Base-by-base conservation (phyloP, 37 sponge, comb jelly and placozoan genomes). In the Halisarca cf. caerulea region DNA sequence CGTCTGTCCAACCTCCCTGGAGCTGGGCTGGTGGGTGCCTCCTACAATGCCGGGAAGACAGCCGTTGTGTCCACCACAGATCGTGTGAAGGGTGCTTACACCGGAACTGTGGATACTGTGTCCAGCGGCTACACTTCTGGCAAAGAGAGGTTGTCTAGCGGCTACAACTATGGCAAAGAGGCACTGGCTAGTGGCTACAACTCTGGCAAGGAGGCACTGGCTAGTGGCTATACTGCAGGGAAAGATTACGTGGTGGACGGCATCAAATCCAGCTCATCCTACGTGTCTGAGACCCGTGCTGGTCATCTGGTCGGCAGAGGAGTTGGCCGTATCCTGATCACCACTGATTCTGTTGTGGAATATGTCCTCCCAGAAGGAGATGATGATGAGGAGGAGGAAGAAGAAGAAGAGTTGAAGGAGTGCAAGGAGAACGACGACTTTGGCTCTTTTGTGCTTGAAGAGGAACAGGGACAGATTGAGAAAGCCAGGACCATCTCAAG, bases 331-430 rank as follows among this genome's bases (percentile, higher is more conserved):
- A 73, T 85, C 4, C 82, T 91, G 20, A 17, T 51, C 0, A 70
- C 79, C 38, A 87, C 91, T 43, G 88, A 91, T 40, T 45, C 54
- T 24, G n/a, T 84, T 28, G 88, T 91, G 14, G 91, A 91, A 0
- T 84, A 84, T 57, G 15, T 91, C 37, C 51, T 91, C 34, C 91
- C 90, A 8, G 36, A 84, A 28, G 83, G 71, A 1, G 66, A 87
- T 33, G 68, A 80, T 18, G 91, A 83, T 37, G 71, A 82, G 39
- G 92, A 92, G 39, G 89, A 82, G 69, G 83, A 81, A 24, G 60
- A 28, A 1, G 74, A 87, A 42, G 40, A 84, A 61, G 53, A 35
- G 0, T 51, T 80, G 51, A n/a, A 77, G 43, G 62, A 59, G 40
- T n/a, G 20, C 9, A 62, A 83, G 59, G 83, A 71, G 1, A 78